These are phyloP conservation scores for Sarcophaga bullata DNA, from an alignment of 1,140 invertebrate genomes.

Conservation along the genomic window DNA sequence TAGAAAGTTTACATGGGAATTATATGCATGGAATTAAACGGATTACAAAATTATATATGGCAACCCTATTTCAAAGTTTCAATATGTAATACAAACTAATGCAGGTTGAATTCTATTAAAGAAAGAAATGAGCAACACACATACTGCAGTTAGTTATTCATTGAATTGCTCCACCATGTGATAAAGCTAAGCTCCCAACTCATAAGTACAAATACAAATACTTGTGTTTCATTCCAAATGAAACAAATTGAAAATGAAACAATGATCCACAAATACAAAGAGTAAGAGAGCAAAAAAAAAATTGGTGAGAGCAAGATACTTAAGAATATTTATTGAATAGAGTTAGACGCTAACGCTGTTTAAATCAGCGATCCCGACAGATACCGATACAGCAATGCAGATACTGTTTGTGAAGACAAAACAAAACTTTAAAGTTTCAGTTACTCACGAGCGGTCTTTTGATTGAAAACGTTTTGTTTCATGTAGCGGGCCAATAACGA, in stretches of 20 bases:
- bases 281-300: not conserved
- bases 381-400: not conserved
- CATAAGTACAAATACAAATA: not conserved
- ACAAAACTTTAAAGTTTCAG: conserved; percentile 3
- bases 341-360: not conserved
- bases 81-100: not conserved
- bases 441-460: conserved; percentile 40
- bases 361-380: not conserved
- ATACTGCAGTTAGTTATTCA: not conserved
- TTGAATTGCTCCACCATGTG: not conserved
- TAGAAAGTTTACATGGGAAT: too few relatives aligned
- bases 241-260: not conserved
- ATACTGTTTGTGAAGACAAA: not conserved
- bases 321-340: not conserved
- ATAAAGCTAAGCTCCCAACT: not conserved
- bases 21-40: too few relatives aligned
- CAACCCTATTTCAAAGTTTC: not conserved
- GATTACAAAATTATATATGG: too few relatives aligned
- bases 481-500: conserved; percentile 20
- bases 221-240: not conserved
- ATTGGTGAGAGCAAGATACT: not conserved
- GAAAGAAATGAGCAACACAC: not conserved
- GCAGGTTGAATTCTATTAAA: not conserved
- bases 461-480: conserved; percentile 31
- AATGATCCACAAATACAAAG: not conserved